phyloP scores from a whole-genome alignment of 2,113 vertebrate genomes.

The Macrotus californicus region DNA sequence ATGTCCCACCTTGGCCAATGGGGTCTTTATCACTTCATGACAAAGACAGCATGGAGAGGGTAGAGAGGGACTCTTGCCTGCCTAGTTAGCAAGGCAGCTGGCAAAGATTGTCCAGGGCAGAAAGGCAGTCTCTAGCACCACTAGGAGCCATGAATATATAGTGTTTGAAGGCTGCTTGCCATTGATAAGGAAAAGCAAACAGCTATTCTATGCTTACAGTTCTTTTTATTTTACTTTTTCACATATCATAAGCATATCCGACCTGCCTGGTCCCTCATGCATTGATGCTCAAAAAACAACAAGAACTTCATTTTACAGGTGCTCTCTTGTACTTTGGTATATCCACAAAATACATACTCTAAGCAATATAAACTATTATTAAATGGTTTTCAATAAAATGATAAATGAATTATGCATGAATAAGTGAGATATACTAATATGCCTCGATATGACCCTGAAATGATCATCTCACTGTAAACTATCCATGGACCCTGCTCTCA shows the following conservation, averaged over 20 bases:
- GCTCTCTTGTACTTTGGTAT: neutral
- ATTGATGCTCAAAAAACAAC: neutral
- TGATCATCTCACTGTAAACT: neutral
- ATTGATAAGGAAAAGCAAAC: neutral
- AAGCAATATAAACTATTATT: neutral
- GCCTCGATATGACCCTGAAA: neutral
- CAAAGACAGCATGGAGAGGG: neutral
- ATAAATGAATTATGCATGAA: neutral
- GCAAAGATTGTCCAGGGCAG: neutral
- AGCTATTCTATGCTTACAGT: neutral
- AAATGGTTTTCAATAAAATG: constrained; percentile 5
- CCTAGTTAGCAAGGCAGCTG: neutral
- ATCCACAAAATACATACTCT: neutral
- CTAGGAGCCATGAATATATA: neutral
- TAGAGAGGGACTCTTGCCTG: neutral
- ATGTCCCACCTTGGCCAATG: neutral
- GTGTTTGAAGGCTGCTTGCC: neutral
- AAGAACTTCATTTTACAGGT: neutral
- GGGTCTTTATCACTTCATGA: neutral
- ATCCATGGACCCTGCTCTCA: neutral
- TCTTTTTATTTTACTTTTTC: neutral
- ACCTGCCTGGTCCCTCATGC: neutral
- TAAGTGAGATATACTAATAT: neutral
- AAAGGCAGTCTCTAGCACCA: neutral
- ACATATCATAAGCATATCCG: neutral